phyloP scores from a whole-genome alignment of 1,140 invertebrate genomes.

The Drosophila navojoa region DNA sequence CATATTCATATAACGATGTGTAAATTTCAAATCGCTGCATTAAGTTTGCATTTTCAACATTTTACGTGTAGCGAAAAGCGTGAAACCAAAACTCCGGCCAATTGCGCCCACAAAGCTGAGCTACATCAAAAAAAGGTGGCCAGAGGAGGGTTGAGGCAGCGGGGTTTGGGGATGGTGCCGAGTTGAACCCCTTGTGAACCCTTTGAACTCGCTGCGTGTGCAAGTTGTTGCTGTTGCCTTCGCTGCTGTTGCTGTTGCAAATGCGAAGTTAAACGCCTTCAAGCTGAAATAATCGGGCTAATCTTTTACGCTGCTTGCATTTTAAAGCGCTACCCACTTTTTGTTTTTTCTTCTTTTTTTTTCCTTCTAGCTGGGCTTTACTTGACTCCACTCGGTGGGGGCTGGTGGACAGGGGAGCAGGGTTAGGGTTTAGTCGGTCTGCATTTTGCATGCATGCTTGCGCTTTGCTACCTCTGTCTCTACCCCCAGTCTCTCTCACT shows the following conservation, averaged over 20 bases:
- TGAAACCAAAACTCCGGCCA: constrained; percentile 8
- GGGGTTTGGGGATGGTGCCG: not conserved
- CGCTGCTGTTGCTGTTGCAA: not conserved
- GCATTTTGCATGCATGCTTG: constrained; percentile 67
- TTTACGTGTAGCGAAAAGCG: constrained; percentile 32
- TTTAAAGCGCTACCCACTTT: constrained; percentile 57
- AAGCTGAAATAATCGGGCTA: constrained; percentile 76
- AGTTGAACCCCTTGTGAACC: constrained; percentile 35
- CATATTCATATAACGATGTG: constrained; percentile 75
- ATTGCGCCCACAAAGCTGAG: not conserved
- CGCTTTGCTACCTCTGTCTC: not conserved
- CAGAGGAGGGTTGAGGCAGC: not conserved
- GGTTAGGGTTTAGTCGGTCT: constrained; percentile 2
- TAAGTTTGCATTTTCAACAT: constrained; percentile 38
- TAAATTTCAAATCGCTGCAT: constrained; percentile 69
- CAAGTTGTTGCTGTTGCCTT: constrained; percentile 4
- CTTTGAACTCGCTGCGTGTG: constrained; percentile 67
- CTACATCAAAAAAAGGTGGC: too few relatives aligned
- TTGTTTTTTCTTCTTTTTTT: not conserved
- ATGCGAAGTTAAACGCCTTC: constrained; percentile 60
- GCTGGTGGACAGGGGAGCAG: not conserved
- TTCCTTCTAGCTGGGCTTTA: not conserved
- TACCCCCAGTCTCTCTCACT: too few relatives aligned
- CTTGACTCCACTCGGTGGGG: not conserved
- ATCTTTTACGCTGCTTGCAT: constrained; percentile 83